Base-by-base conservation (phyloP, 2,888 invertebrate genomes). In the Troides aeacus region DNA sequence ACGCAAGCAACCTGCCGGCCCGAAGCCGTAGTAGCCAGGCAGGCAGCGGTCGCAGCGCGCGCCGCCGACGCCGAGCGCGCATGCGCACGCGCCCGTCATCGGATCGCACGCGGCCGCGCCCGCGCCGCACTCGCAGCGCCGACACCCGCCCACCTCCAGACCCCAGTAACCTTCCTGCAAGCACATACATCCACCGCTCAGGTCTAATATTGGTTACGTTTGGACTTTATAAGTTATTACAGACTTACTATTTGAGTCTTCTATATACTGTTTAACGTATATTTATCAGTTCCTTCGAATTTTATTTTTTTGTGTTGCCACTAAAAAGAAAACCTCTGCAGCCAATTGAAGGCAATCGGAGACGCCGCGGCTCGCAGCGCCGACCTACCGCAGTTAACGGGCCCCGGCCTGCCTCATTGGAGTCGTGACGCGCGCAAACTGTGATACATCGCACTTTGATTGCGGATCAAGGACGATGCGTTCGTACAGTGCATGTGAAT, bases 91-190 rank as follows among this genome's bases (percentile, higher is more conserved):
- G 0, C 98, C 98, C 1, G 94, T 95, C 74, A 90, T 91, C 8
- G 95, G 94, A 81, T 98, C 95, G 88, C 99, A 99, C 12, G 91
- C 89, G 66, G 96, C 95, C 24, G 95, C 94, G 78, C 98, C 95
- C 46, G 90, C 92, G 23, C 93, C 93, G 88, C 99, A 99, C 69
- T 94, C 94, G 85, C 99, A 99, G n/a, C 94, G 93, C 61, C 94
- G 90, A 83, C 99, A 99, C 58, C 97, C 97, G 18, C 94, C 90
- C 21, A 95, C 94, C 65, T 95, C 92, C 58, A 96, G 86, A 73
- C 97, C 97, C 96, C 97, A 97, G 86, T 94, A 95, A 12, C 96
- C 96, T 75, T 93, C 92, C 94, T 96, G 81, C 39, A 30, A 50
- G 3, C 68, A 65, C 53, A 50, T 18, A 53, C 53, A 7, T 53